Evolutionary conservation across 2,113 vertebrate genomes (phyloP).

Genomic region (Forbesichthys agassizii): DNA sequence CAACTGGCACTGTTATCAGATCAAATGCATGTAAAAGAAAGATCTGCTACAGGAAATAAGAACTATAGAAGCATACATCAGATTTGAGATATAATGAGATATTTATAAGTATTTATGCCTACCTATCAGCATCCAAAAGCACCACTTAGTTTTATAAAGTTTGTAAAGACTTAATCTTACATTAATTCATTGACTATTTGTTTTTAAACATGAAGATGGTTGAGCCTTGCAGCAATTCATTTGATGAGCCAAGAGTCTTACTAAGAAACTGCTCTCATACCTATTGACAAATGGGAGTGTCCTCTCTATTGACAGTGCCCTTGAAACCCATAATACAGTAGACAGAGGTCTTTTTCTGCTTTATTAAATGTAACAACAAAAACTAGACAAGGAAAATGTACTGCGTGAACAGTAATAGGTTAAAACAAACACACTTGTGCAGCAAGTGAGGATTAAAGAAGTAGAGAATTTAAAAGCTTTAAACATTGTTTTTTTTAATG

Average conservation of each 20-base stretch:
- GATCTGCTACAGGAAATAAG: no score
- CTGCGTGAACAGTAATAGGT: slow-evolving; percentile 3
- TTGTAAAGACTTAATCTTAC: not conserved
- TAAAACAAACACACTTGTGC: slow-evolving; percentile 1
- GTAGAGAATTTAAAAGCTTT: not conserved
- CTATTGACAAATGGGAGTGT: slow-evolving; percentile 42
- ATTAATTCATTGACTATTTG: not conserved
- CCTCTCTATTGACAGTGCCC: slow-evolving; percentile 49
- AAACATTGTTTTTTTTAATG: slow-evolving; percentile 19
- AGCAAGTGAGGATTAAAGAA: not conserved
- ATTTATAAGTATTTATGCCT: no score
- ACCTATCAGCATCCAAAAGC: no score
- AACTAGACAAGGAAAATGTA: slow-evolving; percentile 26
- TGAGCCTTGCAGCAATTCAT: not conserved
- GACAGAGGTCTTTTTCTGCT: slow-evolving; percentile 44
- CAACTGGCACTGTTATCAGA: slow-evolving; percentile 61
- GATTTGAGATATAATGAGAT: no score
- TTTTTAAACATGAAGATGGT: not conserved
- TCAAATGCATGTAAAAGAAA: slow-evolving; percentile 27
- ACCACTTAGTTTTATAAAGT: no score
- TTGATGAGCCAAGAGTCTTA: slow-evolving; percentile 15
- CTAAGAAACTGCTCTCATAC: slow-evolving; percentile 46
- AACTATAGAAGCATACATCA: no score
- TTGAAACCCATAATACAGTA: slow-evolving; percentile 45
- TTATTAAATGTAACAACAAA: slow-evolving; percentile 63